These are phyloP conservation scores for Fabriciana adippe DNA, from an alignment of 2,888 invertebrate genomes.

Conservation along the genomic window DNA sequence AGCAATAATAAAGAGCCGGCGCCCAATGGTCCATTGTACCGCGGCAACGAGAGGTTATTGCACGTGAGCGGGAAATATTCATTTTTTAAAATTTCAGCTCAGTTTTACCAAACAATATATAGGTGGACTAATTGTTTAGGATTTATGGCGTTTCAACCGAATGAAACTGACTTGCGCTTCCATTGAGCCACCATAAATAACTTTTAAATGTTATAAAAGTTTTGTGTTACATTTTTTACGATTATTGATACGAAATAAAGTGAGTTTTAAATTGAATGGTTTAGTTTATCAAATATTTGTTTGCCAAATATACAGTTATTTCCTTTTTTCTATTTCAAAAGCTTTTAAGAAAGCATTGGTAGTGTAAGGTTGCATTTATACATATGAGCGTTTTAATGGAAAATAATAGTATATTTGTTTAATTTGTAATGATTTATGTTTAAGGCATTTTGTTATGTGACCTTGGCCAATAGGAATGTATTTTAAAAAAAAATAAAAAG, in stretches of 20 bases:
- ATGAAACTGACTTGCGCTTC: slow-evolving; percentile 5
- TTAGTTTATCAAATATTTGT: neutral
- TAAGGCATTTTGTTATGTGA: too few species aligned
- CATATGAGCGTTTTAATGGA: too few species aligned
- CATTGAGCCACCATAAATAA: too few species aligned
- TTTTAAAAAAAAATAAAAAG: too few species aligned
- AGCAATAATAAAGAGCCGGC: slow-evolving; percentile 39
- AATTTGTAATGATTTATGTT: too few species aligned
- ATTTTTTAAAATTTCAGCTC: slow-evolving; percentile 49
- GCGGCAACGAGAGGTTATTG: slow-evolving; percentile 51
- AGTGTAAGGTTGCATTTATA: too few species aligned
- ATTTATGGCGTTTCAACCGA: slow-evolving; percentile 10
- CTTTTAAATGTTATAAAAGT: too few species aligned
- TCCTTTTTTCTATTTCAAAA: slow-evolving; percentile 21
- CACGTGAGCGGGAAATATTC: slow-evolving; percentile 58
- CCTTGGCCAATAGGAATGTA: too few species aligned
- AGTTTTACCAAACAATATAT: slow-evolving; percentile 30
- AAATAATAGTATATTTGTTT: too few species aligned
- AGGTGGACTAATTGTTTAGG: slow-evolving; percentile 23
- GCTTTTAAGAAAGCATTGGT: slow-evolving; percentile 23
- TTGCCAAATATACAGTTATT: neutral
- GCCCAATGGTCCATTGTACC: slow-evolving; percentile 54
- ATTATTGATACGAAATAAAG: too few species aligned
- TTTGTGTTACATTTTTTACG: too few species aligned
- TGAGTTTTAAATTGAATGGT: too few species aligned